Evolutionary conservation across 37 sponge, comb jelly and placozoan genomes (phyloP), one percentile per base, ranked within the genome.

Genomic region (Haliclona indistincta): DNA sequence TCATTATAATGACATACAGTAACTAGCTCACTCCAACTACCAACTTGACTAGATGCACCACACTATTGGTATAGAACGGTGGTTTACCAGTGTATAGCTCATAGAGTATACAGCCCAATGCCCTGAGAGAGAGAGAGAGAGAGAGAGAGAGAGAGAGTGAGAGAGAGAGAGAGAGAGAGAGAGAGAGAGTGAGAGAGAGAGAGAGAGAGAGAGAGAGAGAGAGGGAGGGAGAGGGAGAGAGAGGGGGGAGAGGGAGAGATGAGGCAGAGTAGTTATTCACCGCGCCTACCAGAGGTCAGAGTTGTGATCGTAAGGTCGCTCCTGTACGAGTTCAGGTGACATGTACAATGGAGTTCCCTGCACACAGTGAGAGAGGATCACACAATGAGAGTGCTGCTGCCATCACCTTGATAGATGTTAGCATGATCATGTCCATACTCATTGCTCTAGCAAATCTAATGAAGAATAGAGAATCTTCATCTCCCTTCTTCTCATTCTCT

Each of bases 291-390:
- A 96, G 43, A 96, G 73, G 83, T 96, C 97, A 28, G 97, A 81
- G 49, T 74, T 93, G 77, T 96, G 91, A 68, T 96, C 83, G 49
- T 96, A 96, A 10, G 97, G 97, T 60, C 78, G 68, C 76, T 96
- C 97, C 74, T 96, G 91, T 26, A 96, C 91, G 38, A 96, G 71
- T 71, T 96, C 97, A 38, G 97, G 97, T 0, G 93, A 93, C 97
- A 96, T 96, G 86, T 96, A 96, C 39, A 96, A 74, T 28, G 97
- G 97, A 34, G 97, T 96, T 35, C 97, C 97, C 85, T 78, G 53
- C 4, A 38, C 30, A 29, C 75, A 37, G 10, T 17, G 32, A 77
- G 36, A 38, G 10, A 76, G 26, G 25, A 8, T 25, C 68, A 73
- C 49, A 29, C 73, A 55, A 17, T 35, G 20, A 74, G 45, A 66